phyloP scores from a whole-genome alignment of 2,888 invertebrate species.

The Metallyticus violacea region DNA sequence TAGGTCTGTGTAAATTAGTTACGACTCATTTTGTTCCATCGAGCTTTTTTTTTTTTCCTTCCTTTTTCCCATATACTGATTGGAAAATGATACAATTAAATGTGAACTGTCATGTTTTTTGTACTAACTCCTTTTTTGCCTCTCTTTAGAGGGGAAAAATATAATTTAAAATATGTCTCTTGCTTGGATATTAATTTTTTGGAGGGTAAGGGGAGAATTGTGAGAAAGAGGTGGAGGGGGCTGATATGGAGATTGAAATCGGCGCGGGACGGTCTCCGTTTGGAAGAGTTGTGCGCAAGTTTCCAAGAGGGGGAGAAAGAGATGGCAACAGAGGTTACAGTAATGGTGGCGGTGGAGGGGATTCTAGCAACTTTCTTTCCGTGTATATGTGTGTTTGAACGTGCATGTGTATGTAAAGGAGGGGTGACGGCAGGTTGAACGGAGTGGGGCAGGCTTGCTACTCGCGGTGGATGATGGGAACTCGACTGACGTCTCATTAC shows the following conservation, averaged over 20 bases:
- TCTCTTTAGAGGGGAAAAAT: neutral
- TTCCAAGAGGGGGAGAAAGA: conserved; percentile 27
- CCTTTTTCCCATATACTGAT: neutral
- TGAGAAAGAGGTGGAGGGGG: neutral
- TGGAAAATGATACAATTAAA: conserved; percentile 20
- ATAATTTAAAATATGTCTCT: conserved; percentile 15
- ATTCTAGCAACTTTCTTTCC: conserved; percentile 15
- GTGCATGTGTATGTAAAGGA: neutral
- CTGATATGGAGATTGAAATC: conserved; percentile 48
- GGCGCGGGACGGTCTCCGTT: conserved; percentile 48
- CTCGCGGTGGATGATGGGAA: conserved; percentile 39
- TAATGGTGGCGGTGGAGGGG: conserved; percentile 40
- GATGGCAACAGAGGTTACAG: conserved; percentile 31
- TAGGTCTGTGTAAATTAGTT: conserved; percentile 17
- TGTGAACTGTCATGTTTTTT: conserved; percentile 8
- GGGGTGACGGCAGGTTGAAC: neutral
- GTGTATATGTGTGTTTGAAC: neutral
- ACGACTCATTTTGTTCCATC: conserved; percentile 15
- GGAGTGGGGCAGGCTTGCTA: neutral
- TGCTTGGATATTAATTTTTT: conserved; percentile 18
- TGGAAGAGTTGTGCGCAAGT: conserved; percentile 44
- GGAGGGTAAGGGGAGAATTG: neutral
- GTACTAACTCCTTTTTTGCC: neutral
- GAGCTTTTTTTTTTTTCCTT: neutral
- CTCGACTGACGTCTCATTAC: neutral